Base-by-base conservation (phyloP, 1,140 invertebrate genomes). In the Ylistrum balloti region DNA sequence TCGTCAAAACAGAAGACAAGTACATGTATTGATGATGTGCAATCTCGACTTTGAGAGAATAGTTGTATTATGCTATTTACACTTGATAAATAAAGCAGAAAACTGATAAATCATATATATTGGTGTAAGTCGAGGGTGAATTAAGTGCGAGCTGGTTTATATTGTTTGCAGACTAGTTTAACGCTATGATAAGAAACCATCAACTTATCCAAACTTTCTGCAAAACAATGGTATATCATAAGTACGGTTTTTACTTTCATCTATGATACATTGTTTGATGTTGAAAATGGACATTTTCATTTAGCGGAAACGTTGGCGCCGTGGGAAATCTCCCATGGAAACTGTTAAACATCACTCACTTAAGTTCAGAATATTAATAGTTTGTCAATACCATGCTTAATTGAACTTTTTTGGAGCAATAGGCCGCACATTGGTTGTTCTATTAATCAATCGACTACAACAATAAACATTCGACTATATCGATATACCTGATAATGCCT, bases 371-470 rank as follows among this genome's bases (percentile, higher is more conserved):
- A 74, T 74, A 74, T 74, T 74, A 74, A 74, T 74, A 74, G 56
- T 74, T 74, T 74, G 56, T 74, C 56, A 74, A 74, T 74, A 74
- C n/a, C 56, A 74, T 74, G 56, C 22, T 74, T 74, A 74, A 74
- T 74, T 74, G 56, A 74, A 74, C 56, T 74, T 74, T 74, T n/a
- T n/a, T 74, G 22, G n/a, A 74, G 56, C 56, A 28, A 74, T 74
- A 74, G 56, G 17, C 56, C n/a, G n/a, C 22, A 74, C 17, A 74
- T 74, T 1, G 56, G 56, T 28, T 5, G 56, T 74, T 28, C 22
- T 28, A 74, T 74, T 28, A 74, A 74, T 74, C 56, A 74, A 74
- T 74, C 7, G 22, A 17, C n/a, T n/a, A 74, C 56, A 74, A 74
- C 28, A 74, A 5, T 7, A 38, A 7, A 38, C 35, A 38, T 7